phyloP scores from a whole-genome alignment of 2,113 vertebrate genomes.

The Ranitomeya variabilis region DNA sequence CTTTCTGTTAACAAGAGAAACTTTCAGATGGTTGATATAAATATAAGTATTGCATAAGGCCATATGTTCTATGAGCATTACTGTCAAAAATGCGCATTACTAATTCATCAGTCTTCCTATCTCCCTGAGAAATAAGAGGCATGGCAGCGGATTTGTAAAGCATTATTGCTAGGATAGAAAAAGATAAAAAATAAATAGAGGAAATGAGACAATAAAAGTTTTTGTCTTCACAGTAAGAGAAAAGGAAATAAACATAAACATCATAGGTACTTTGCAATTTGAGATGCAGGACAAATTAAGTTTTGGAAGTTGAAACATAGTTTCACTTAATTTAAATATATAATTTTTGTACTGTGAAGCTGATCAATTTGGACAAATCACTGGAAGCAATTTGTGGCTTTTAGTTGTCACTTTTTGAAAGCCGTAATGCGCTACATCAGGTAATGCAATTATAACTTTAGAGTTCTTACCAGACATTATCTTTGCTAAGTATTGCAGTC shows the following conservation, averaged over 20 bases:
- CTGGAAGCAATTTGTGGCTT: conserved; percentile 18
- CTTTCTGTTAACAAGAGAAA: conserved; percentile 29
- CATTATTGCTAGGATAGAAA: background rate
- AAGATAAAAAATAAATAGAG: conserved; percentile 15
- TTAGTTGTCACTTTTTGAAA: conserved; percentile 33
- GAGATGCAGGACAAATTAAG: background rate
- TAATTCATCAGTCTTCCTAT: conserved; percentile 39
- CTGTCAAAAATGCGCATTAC: conserved; percentile 21
- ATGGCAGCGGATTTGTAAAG: background rate
- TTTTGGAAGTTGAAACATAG: background rate
- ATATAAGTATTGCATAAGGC: conserved; percentile 22
- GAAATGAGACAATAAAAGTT: conserved; percentile 16
- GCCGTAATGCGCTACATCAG: background rate
- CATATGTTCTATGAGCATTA: conserved; percentile 39
- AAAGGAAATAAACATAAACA: background rate
- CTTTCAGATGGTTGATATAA: conserved; percentile 18
- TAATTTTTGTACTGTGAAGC: background rate
- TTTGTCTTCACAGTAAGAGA: background rate
- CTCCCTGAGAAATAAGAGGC: conserved; percentile 27
- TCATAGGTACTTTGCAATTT: background rate
- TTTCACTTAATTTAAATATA: conserved; percentile 2
- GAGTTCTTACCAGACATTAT: background rate
- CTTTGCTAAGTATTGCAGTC: conserved; percentile 14
- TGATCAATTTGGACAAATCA: conserved; percentile 17
- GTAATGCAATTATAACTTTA: conserved; percentile 15